These are phyloP conservation scores for Sycophila texana DNA, from an alignment of 2,888 invertebrate genomes.

Conservation along the genomic window DNA sequence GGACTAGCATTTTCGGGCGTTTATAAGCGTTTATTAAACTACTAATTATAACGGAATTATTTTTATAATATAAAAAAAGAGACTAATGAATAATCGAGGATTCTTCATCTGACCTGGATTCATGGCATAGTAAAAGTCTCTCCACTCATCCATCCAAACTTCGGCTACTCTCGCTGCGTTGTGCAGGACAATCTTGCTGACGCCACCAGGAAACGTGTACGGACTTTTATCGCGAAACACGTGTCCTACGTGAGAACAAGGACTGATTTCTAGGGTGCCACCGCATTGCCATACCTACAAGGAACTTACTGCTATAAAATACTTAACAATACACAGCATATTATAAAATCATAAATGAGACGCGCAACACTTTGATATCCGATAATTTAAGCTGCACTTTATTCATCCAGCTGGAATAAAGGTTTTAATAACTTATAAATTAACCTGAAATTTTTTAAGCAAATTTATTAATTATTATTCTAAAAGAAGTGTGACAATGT, in stretches of 20 bases:
- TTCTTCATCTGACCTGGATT: conserved; percentile 88
- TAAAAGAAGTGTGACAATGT: neutral
- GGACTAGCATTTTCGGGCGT: conserved; percentile 34
- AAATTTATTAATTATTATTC: no score
- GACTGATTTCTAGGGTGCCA: conserved; percentile 94
- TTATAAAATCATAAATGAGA: no score
- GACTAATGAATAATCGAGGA: conserved; percentile 32
- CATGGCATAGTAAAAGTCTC: conserved; percentile 99
- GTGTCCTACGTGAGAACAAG: conserved; percentile 97
- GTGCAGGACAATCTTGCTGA: conserved; percentile 96
- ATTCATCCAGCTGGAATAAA: conserved; percentile 10
- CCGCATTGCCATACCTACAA: conserved; percentile 97
- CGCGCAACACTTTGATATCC: no score
- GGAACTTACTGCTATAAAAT: conserved; percentile 65
- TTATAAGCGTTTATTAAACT: conserved; percentile 31
- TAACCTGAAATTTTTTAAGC: no score
- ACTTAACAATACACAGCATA: neutral
- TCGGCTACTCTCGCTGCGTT: conserved; percentile 99
- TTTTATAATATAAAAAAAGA: conserved; percentile 31
- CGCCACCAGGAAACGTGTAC: conserved; percentile 99
- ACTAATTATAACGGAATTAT: conserved; percentile 13
- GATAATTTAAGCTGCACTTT: neutral
- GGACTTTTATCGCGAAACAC: conserved; percentile 99
- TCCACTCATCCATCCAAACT: conserved; percentile 99
- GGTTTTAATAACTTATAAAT: neutral